phyloP scores from a whole-genome alignment of 2,113 vertebrate species.

The Ceuthmochares aereus region DNA sequence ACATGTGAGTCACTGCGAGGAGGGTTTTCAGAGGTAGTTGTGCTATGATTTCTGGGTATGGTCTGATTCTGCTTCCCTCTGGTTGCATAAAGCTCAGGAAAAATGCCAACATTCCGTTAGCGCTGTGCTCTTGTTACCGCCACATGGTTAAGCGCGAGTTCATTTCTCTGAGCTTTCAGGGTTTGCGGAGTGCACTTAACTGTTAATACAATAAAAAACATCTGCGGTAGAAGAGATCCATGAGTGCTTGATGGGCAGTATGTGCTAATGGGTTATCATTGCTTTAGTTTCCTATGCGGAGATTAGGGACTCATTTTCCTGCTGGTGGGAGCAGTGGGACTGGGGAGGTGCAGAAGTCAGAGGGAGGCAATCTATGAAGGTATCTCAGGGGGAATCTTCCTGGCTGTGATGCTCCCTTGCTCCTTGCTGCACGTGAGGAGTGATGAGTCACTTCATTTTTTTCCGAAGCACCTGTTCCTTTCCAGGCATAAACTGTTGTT shows the following conservation, averaged over 20 bases:
- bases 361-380: not conserved
- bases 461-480: conserved; percentile 8
- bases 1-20: fast-evolving
- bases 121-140: not conserved
- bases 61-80: not conserved
- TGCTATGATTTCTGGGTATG: not conserved
- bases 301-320: not conserved
- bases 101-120: not conserved
- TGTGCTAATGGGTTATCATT: not conserved
- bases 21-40: not conserved
- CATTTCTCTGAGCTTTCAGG: conserved; percentile 8
- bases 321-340: not conserved
- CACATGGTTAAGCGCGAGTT: fast-evolving
- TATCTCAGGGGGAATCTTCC: not conserved
- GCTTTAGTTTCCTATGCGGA: not conserved
- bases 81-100: not conserved
- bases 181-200: not conserved
- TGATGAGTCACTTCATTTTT: not conserved
- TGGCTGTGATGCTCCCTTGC: not conserved
- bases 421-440: fast-evolving
- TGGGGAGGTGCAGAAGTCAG: not conserved
- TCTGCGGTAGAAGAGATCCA: not conserved
- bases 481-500: not conserved
- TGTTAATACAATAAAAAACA: not conserved
- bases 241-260: not conserved